Evolutionary conservation across 2,113 vertebrate species (phyloP), one percentile per base, ranked within the genome.

Genomic region (Pterophyllum scalare): DNA sequence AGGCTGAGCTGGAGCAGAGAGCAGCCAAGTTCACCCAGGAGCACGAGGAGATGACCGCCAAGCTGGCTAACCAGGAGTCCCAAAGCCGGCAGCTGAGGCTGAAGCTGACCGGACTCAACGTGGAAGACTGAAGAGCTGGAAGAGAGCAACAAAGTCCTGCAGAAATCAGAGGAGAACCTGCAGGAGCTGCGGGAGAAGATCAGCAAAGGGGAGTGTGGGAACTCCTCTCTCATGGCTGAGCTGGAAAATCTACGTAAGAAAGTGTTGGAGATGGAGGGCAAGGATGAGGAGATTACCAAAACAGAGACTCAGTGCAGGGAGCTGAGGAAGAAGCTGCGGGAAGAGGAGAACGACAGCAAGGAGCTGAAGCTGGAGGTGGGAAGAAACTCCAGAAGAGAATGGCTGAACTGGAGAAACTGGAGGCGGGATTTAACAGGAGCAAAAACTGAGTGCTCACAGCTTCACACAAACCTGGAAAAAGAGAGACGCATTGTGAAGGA

Each of bases 181-280:
- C 96, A 97, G 85, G 97, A 99, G 84, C 80, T 98, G 35, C 95
- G 97, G 91, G 96, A 98, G 59, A 97, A 99, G 94, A 98, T 99
- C 89, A 96, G 97, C 1, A 96, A 95, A 86, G 98, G 98, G 20
- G 97, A 99, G 94, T 97, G 97, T 15, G 97, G 97, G 15, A 97
- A 96, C 86, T 97, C 97, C 15, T 96, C 96, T 57, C 93, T 98
- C 33, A 96, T 97, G 97, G 95, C 97, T 0, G 98, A 99, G 91
- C 95, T 99, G 83, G 98, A 99, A 94, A 98, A 96, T 61, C 96
- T 99, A 22, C 95, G 96, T 20, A 99, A 99, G 87, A 97, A 96
- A 0, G 97, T 99, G 17, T 93, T 98, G 74, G 98, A 99, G 92
- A 99, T 99, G 98, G 98, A 99, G 86, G 98, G 98, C 1, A 98